Percentiles rank a stretch among this genome's conserved stretches.
Evolutionary conservation across 1,140 invertebrate genomes (phyloP).

Genomic region (Charaxes varanes): DNA sequence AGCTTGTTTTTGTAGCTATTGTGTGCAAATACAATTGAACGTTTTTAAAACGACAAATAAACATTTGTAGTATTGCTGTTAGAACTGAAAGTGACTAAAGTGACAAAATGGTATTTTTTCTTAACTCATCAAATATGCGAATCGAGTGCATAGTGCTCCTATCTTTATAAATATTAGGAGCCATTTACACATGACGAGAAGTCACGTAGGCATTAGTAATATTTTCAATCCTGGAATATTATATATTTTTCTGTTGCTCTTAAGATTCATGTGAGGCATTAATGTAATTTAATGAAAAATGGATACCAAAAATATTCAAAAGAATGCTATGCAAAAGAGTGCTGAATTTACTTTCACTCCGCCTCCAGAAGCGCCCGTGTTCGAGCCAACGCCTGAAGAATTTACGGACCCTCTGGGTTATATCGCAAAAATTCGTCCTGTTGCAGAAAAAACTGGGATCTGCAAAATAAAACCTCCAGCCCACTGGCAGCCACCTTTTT

Average conservation of each 20-base stretch:
- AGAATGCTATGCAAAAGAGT: constrained; percentile 71
- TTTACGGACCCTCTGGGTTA: constrained; percentile 81
- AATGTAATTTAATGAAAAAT: constrained; percentile 28
- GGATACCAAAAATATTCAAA: constrained; percentile 68
- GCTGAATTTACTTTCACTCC: constrained; percentile 75
- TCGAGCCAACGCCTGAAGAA: constrained; percentile 79
- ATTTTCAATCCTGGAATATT: constrained; percentile 25
- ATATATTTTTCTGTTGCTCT: constrained; percentile 11
- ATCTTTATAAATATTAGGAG: constrained; percentile 44
- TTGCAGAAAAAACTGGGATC: constrained; percentile 79
- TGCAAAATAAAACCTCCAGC: constrained; percentile 81
- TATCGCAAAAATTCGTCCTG: constrained; percentile 79
- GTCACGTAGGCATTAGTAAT: constrained; percentile 62
- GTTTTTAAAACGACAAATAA: no score
- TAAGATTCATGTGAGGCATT: constrained; percentile 15
- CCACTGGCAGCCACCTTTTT: constrained; percentile 97
- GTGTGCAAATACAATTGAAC: no score
- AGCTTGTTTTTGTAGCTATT: constrained; percentile 7
- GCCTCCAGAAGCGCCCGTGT: constrained; percentile 79
- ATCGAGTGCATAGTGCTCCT: constrained; percentile 21
- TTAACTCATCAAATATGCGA: constrained; percentile 7
- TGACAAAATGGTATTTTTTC: constrained; percentile 15
- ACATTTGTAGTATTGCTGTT: no score
- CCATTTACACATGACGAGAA: constrained; percentile 69
- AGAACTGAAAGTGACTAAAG: no score